Evolutionary conservation across 2,888 invertebrate genomes (phyloP).

Genomic region (Tetragonisca angustula): DNA sequence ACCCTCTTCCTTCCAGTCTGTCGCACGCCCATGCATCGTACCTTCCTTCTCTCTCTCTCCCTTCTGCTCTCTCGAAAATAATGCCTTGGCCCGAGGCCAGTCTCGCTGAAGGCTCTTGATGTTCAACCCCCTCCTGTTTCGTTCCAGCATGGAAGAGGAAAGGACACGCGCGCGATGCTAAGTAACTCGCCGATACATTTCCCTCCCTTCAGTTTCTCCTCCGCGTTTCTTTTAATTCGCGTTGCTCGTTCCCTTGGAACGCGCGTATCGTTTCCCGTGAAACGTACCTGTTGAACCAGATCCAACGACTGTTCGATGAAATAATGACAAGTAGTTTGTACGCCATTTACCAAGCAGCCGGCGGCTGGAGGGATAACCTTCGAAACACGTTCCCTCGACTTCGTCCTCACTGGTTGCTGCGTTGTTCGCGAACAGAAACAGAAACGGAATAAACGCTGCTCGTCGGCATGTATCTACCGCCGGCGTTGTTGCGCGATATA

Average conservation of each 20-base stretch:
- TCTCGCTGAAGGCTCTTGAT: constrained; percentile 57
- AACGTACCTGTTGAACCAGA: constrained; percentile 69
- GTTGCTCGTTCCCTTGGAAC: constrained; percentile 1
- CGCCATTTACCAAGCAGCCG: constrained; percentile 10
- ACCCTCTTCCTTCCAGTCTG: not conserved
- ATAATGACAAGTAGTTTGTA: constrained; percentile 67
- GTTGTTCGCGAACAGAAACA: not conserved
- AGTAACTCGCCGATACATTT: not conserved
- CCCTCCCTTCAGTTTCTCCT: not conserved
- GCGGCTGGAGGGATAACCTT: not conserved
- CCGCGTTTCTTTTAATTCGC: constrained; percentile 21
- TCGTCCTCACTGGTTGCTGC: not conserved
- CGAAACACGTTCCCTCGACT: not conserved
- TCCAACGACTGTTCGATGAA: constrained; percentile 59
- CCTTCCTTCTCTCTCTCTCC: not conserved
- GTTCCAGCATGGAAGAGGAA: constrained; percentile 17
- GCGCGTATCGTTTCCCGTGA: constrained; percentile 16
- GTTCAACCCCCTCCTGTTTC: constrained; percentile 51
- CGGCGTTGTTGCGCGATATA: constrained; percentile 41
- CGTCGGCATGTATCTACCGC: constrained; percentile 2
- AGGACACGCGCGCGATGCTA: constrained; percentile 31
- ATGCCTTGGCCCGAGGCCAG: constrained; percentile 73
- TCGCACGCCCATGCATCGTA: not conserved
- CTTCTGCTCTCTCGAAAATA: constrained; percentile 56
- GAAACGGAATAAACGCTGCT: not conserved